Evolutionary conservation across 2,797 vertebrate genomes (phyloP), one percentile per base, ranked within the genome.

Genomic region (Halcyon smyrnensis): DNA sequence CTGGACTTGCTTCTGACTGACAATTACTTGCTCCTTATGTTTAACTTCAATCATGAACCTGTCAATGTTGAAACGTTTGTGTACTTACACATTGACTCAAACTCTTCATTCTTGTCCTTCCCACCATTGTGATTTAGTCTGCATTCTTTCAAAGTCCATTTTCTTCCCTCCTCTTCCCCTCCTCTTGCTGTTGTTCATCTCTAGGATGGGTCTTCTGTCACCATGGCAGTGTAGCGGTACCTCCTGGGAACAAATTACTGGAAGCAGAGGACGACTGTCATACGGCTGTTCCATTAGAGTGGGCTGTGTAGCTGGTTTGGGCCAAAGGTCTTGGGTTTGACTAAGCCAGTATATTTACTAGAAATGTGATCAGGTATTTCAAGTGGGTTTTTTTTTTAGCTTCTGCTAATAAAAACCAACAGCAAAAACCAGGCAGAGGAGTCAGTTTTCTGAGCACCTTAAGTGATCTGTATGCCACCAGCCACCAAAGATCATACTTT

Each of bases 1-100:
- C 79, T 89, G 92, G 96, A 90, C 95, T 92, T 95, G 4, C 63
- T 89, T 95, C 68, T 94, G 76, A 27, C 63, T n/a, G 84, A 87
- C 95, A 91, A 51, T 95, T 89, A 67, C 81, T 94, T 90, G 88
- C 77, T 73, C 15, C 74, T 96, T 90, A 60, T 1, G 23, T 80
- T 92, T 79, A 64, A 92, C 75, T 87, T 89, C 43, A 45, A 43
- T 39, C 67, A 41, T 90, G 67, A 79, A 77, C 87, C 93, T 92
- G 54, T 84, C 74, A 19, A 0, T 5, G 14, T 6, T 90, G 92
- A 89, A 82, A 41, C 59, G 67, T 89, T 84, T 70, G 81, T 92
- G 11, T 70, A 8, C 71, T 87, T 76, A 28, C 1, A 27, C 15
- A 4, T 45, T 74, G 48, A 27, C 70, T 77, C 57, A 25, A 67